Evolutionary conservation across 1,140 invertebrate genomes (phyloP).

Genomic region (Diachasma alloeum): DNA sequence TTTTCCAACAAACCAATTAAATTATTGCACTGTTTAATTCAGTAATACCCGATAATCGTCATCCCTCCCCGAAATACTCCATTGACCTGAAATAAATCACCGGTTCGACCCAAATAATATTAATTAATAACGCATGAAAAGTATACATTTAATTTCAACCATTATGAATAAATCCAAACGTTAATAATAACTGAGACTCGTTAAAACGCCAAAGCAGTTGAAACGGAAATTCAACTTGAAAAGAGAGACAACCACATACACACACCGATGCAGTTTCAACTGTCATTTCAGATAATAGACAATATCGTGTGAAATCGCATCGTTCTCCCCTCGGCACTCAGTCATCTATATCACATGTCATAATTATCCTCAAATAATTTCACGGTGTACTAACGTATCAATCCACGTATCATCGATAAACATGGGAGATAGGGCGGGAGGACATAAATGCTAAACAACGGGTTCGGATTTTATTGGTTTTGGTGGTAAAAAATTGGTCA

Average conservation of each 20-base stretch:
- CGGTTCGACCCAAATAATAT: too few relatives aligned
- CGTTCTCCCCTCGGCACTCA: background rate
- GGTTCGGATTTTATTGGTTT: background rate
- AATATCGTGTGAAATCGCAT: background rate
- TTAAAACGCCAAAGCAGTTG: background rate
- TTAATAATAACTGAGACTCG: background rate
- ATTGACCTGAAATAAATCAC: too few relatives aligned
- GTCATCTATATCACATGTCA: background rate
- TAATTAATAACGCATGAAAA: too few relatives aligned
- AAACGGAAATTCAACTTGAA: background rate
- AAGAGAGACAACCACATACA: background rate
- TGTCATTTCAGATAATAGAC: background rate
- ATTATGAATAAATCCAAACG: too few relatives aligned
- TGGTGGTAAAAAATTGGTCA: background rate
- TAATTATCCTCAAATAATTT: conserved; percentile 7
- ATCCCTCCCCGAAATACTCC: too few relatives aligned
- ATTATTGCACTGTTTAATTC: too few relatives aligned
- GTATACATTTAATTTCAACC: too few relatives aligned
- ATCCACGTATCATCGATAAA: background rate
- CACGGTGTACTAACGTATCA: background rate
- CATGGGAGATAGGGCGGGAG: background rate
- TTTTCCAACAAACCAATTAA: too few relatives aligned
- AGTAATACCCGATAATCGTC: too few relatives aligned
- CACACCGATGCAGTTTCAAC: background rate
- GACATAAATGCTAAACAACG: background rate